Conservation (phyloP, 2,888 invertebrate genomes). For the Erebia epiphron region DNA sequence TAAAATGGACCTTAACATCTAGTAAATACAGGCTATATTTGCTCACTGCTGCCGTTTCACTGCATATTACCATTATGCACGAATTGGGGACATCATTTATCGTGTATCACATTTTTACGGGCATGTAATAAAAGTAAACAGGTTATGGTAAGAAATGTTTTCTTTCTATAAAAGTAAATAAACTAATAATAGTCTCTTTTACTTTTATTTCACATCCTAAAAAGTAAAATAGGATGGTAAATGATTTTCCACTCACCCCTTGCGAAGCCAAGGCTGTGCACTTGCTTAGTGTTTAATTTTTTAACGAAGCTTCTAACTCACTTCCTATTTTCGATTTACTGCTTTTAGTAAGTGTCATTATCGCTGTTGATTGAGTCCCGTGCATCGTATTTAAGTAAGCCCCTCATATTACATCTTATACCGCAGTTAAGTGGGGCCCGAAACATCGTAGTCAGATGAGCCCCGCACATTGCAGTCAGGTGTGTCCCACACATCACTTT, state of each 20-base stretch:
- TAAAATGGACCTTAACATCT: slow-evolving; percentile 11
- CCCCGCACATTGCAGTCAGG: neutral
- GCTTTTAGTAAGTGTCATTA: neutral
- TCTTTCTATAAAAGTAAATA: neutral
- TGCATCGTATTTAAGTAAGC: neutral
- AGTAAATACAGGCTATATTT: slow-evolving; percentile 18
- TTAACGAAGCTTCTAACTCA: neutral
- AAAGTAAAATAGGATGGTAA: neutral
- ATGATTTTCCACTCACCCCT: neutral
- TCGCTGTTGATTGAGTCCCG: neutral
- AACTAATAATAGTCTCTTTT: neutral
- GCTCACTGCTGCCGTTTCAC: slow-evolving; percentile 9
- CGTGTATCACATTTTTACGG: neutral
- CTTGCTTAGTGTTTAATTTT: neutral
- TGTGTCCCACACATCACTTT: neutral
- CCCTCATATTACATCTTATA: neutral
- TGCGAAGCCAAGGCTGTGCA: neutral
- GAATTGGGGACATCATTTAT: neutral
- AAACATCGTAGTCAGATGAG: neutral
- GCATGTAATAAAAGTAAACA: neutral
- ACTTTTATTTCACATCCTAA: slow-evolving; percentile 3
- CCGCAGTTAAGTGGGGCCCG: neutral
- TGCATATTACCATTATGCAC: neutral
- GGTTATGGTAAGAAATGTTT: neutral
- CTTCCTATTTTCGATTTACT: neutral